A percentile compares a stretch with the other conserved stretches of the same genome.
Conservation (phyloP, 1,140 invertebrate species). For the Heliothis subflexa region DNA sequence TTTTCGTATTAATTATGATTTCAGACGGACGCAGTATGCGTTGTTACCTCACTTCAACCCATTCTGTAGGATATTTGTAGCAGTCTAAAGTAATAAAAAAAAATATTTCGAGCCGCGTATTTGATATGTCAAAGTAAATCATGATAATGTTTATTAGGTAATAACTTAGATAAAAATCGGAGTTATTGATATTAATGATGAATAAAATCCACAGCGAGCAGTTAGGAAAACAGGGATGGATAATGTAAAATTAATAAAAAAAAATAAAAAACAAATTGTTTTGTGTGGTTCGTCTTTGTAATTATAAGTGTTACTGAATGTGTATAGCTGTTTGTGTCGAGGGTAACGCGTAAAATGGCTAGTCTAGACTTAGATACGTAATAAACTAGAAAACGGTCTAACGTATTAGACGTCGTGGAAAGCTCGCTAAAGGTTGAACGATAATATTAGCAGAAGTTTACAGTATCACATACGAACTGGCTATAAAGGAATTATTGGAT, state of each 20-base stretch:
- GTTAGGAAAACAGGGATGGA: conserved; percentile 85
- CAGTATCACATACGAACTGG: conserved; percentile 42
- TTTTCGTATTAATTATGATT: conserved; percentile 61
- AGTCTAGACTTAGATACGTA: conserved; percentile 76
- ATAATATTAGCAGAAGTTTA: conserved; percentile 60
- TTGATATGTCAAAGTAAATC: conserved; percentile 86
- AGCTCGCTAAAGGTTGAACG: conserved; percentile 82
- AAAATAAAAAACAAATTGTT: conserved; percentile 73
- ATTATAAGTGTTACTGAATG: conserved; percentile 83
- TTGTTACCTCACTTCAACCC: conserved; percentile 74
- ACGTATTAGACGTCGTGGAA: conserved; percentile 57
- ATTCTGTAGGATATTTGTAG: conserved; percentile 81
- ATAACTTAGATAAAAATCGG: conserved; percentile 81
- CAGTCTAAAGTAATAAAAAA: conserved; percentile 79
- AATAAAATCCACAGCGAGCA: conserved; percentile 81
- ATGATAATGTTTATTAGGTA: conserved; percentile 83
- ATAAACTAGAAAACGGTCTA: conserved; percentile 65
- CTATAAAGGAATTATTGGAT: conserved; percentile 76
- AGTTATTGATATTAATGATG: conserved; percentile 78
- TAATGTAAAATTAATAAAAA: conserved; percentile 71
- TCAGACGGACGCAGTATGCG: conserved; percentile 12
- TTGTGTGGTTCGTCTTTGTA: conserved; percentile 81
- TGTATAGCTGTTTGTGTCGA: conserved; percentile 77
- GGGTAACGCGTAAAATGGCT: conserved; percentile 69
- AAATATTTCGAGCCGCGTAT: conserved; percentile 85